Percentiles rank a stretch among this genome's conserved stretches.
These are phyloP conservation scores for Euclidia mi DNA, from an alignment of 2,888 invertebrate species.

Conservation along the genomic window DNA sequence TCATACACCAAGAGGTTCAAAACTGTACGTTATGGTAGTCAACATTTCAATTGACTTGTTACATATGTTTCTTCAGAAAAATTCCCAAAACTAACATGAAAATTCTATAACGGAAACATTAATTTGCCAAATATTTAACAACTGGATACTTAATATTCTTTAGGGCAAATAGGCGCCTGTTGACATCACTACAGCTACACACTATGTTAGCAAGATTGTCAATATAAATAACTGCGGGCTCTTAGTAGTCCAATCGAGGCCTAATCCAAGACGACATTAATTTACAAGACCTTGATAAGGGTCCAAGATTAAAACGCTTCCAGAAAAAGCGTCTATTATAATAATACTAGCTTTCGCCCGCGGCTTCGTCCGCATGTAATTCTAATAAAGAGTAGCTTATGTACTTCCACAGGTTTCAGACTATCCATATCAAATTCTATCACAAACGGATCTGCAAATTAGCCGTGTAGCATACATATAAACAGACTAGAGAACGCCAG, in stretches of 20 bases:
- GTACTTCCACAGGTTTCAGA: no score
- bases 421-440: no score
- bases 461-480: no score
- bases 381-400: no score
- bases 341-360: no score
- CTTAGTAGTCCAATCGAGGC: slow-evolving; percentile 47
- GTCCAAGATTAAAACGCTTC: slow-evolving; percentile 36
- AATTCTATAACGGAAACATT: slow-evolving; percentile 11
- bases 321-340: slow-evolving; percentile 15
- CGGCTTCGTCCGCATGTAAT: no score
- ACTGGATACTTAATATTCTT: slow-evolving; percentile 5
- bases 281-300: slow-evolving; percentile 54
- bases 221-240: slow-evolving; percentile 36
- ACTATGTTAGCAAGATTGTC: slow-evolving; percentile 18
- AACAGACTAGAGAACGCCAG: no score
- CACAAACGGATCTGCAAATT: no score
- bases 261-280: slow-evolving; percentile 52
- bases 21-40: no score
- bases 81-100: background rate
- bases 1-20: no score
- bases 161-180: background rate
- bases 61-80: background rate
- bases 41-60: background rate
- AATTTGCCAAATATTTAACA: slow-evolving; percentile 11
- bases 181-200: no score